Percentiles rank a stretch among this genome's conserved stretches.
These are phyloP conservation scores for Hyperoodon ampullatus DNA, from an alignment of 2,113 vertebrate genomes.

Conservation along the genomic window DNA sequence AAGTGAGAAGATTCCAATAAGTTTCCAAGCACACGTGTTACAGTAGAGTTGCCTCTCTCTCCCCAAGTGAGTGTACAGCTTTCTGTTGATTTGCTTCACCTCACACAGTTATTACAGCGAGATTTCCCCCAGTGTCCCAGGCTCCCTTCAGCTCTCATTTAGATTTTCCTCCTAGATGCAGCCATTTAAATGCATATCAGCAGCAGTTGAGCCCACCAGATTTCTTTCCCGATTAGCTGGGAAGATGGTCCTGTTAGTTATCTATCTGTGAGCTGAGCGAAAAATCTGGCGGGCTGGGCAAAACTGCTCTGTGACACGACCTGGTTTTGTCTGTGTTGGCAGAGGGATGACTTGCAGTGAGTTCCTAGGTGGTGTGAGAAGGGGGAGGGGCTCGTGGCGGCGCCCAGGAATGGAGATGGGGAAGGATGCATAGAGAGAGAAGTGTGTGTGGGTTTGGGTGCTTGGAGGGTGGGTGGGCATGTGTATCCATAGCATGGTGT, in stretches of 20 bases:
- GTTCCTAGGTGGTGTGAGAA: neutral
- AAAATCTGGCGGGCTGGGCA: slow-evolving; percentile 49
- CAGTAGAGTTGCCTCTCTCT: slow-evolving; percentile 14
- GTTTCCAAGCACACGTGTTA: neutral
- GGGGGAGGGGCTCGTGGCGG: neutral
- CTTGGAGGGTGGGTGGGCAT: neutral
- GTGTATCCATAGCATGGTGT: too few species aligned
- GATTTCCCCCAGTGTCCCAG: slow-evolving; percentile 65
- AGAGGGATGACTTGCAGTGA: neutral
- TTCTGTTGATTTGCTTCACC: slow-evolving; percentile 66
- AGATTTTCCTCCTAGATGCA: slow-evolving; percentile 68
- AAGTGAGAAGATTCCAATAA: slow-evolving; percentile 43
- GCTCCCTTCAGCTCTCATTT: slow-evolving; percentile 73
- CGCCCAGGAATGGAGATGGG: neutral
- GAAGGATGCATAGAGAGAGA: neutral
- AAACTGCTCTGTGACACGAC: slow-evolving; percentile 54
- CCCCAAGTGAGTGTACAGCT: slow-evolving; percentile 34
- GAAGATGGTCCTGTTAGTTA: slow-evolving; percentile 71
- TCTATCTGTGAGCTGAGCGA: slow-evolving; percentile 66
- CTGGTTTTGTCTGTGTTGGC: slow-evolving; percentile 40
- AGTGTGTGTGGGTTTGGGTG: neutral
- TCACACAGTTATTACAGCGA: slow-evolving; percentile 64
- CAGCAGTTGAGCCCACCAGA: slow-evolving; percentile 67
- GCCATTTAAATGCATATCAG: slow-evolving; percentile 80
- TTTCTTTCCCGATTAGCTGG: slow-evolving; percentile 65